Conservation (phyloP, 92 coral and sea anemone species). For the Isaurus tuberculatus region DNA sequence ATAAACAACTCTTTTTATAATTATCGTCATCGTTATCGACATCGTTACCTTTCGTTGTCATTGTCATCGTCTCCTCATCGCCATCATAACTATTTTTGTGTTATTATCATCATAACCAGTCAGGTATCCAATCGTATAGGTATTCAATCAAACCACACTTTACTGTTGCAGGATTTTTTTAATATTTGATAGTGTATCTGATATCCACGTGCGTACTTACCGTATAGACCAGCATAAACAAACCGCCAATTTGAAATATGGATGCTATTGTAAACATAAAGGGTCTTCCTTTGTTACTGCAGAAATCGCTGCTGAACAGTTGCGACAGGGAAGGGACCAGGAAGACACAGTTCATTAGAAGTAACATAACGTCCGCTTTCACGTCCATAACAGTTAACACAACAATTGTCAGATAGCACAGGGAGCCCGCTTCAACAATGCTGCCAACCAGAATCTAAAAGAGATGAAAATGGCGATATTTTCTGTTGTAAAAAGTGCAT, state of each 20-base stretch:
- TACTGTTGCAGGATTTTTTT: too few relatives aligned
- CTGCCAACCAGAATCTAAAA: conserved; percentile 70
- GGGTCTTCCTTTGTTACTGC: conserved; percentile 28
- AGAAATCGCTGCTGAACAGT: conserved; percentile 19
- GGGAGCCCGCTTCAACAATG: conserved; percentile 60
- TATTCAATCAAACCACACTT: background rate
- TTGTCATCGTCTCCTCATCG: too few relatives aligned
- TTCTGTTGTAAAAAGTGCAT: too few relatives aligned
- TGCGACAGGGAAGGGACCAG: conserved; percentile 70
- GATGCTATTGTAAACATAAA: conserved; percentile 30
- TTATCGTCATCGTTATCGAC: too few relatives aligned
- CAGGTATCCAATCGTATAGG: background rate
- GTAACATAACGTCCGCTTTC: conserved; percentile 53
- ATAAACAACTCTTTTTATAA: too few relatives aligned
- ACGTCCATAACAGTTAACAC: conserved; percentile 59
- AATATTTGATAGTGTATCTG: too few relatives aligned
- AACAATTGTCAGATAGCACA: conserved; percentile 64
- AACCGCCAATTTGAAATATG: conserved; percentile 15
- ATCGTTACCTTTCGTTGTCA: too few relatives aligned
- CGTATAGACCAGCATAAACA: conserved; percentile 25
- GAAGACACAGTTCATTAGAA: conserved; percentile 71
- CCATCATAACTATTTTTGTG: too few relatives aligned
- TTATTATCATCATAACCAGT: too few relatives aligned
- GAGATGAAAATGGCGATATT: background rate
- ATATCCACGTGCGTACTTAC: background rate